Conservation (phyloP, 2,797 vertebrate genomes). For the Intellagama lesueurii region DNA sequence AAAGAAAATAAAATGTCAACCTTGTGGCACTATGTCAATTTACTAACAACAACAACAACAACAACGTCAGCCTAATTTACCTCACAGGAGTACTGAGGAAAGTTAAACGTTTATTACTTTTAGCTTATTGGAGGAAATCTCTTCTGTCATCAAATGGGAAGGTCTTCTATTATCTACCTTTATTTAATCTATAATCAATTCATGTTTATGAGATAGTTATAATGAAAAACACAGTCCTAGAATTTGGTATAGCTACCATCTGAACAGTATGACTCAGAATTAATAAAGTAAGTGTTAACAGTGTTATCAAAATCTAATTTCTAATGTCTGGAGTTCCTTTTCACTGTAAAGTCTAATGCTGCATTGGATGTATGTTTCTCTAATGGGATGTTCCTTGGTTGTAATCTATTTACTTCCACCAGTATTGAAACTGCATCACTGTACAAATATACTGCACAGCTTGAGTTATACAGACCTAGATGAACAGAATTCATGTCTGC, state of each 20-base stretch:
- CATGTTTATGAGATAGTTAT: neutral
- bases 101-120: too few relatives aligned
- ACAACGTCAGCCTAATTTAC: neutral
- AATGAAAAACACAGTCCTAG: neutral
- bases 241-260: conserved; percentile 2
- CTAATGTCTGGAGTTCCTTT: conserved; percentile 32
- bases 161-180: too few relatives aligned
- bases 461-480: neutral
- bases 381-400: neutral
- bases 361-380: conserved; percentile 3
- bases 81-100: too few relatives aligned
- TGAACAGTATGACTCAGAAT: conserved; percentile 41
- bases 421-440: neutral
- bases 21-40: neutral
- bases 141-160: too few relatives aligned
- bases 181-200: too few relatives aligned
- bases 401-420: too few relatives aligned
- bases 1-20: neutral
- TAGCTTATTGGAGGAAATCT: too few relatives aligned
- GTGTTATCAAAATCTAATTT: conserved; percentile 22
- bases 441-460: neutral
- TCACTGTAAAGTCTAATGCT: conserved; percentile 42
- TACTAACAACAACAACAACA: too few relatives aligned
- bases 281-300: conserved; percentile 25
- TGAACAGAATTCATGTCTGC: neutral